These are phyloP conservation scores for Phthorimaea operculella DNA, from an alignment of 1,140 invertebrate genomes.

Conservation along the genomic window DNA sequence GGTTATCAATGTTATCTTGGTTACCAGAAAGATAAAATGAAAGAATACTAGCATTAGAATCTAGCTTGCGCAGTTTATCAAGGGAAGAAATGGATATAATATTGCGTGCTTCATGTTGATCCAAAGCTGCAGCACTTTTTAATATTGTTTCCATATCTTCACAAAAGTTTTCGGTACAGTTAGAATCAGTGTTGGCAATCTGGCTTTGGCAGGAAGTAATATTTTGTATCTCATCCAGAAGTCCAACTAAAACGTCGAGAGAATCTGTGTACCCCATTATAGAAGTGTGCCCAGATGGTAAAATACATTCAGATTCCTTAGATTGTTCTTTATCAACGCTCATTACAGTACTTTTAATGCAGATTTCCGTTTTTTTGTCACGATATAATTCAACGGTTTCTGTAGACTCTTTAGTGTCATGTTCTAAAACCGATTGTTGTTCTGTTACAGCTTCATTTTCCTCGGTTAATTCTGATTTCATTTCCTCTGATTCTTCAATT, in stretches of 20 bases:
- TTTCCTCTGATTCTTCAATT: too few relatives aligned
- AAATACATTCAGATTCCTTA: not conserved
- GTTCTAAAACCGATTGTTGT: too few relatives aligned
- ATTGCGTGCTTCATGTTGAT: conserved; percentile 22
- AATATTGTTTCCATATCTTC: conserved; percentile 32
- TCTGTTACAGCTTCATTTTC: too few relatives aligned
- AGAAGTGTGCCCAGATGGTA: not conserved
- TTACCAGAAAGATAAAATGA: conserved; percentile 26
- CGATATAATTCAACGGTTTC: too few relatives aligned
- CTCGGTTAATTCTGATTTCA: too few relatives aligned
- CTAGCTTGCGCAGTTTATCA: conserved; percentile 24
- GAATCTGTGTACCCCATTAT: conserved; percentile 36
- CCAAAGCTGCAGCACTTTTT: conserved; percentile 21
- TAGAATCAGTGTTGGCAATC: conserved; percentile 12
- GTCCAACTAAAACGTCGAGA: conserved; percentile 46
- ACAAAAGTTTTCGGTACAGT: conserved; percentile 6
- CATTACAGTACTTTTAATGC: too few relatives aligned
- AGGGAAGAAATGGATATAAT: conserved; percentile 27
- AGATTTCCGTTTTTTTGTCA: too few relatives aligned
- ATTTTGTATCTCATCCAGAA: conserved; percentile 55
- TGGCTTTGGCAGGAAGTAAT: conserved; percentile 39
- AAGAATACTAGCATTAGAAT: conserved; percentile 25
- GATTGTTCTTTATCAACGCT: too few relatives aligned
- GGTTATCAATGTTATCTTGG: conserved; percentile 9
- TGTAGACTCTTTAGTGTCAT: too few relatives aligned